Percentiles rank a stretch among this genome's conserved stretches.
Evolutionary conservation across 2,113 vertebrate genomes (phyloP).

Genomic region (Heptranchias perlo): DNA sequence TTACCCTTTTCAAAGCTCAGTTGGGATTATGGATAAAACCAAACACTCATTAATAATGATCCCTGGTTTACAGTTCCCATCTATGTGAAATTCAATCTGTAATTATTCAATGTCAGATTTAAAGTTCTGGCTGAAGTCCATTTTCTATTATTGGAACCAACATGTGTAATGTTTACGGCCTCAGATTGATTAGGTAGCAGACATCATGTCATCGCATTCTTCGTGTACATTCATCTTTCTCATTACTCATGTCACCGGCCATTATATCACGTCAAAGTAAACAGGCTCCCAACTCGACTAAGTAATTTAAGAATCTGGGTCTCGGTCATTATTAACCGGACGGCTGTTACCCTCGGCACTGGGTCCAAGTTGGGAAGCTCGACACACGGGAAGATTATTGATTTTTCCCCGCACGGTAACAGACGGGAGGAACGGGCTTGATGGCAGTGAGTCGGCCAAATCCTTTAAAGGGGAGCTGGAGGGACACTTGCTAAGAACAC

Average conservation of each 20-base stretch:
- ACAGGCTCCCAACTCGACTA: not conserved
- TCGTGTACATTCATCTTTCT: not conserved
- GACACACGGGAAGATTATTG: not conserved
- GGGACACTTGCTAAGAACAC: not conserved
- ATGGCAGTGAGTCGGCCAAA: too few relatives aligned
- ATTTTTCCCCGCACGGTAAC: not conserved
- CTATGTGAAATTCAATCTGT: conserved; percentile 21
- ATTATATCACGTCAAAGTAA: not conserved
- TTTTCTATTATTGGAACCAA: conserved; percentile 20
- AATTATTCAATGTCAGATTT: conserved; percentile 26
- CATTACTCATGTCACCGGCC: not conserved
- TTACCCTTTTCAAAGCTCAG: not conserved
- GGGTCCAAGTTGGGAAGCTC: not conserved
- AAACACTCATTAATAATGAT: not conserved
- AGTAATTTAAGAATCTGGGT: not conserved
- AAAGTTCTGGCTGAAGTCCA: not conserved
- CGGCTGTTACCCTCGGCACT: not conserved
- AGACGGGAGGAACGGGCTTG: too few relatives aligned
- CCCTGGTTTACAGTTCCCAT: conserved; percentile 13
- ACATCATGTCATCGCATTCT: not conserved
- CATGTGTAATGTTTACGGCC: not conserved
- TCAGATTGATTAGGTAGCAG: not conserved
- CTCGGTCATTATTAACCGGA: not conserved
- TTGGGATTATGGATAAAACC: not conserved
- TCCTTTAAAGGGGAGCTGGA: not conserved